phyloP scores from a whole-genome alignment of 2,113 vertebrate species.

The Corythornis cristatus region DNA sequence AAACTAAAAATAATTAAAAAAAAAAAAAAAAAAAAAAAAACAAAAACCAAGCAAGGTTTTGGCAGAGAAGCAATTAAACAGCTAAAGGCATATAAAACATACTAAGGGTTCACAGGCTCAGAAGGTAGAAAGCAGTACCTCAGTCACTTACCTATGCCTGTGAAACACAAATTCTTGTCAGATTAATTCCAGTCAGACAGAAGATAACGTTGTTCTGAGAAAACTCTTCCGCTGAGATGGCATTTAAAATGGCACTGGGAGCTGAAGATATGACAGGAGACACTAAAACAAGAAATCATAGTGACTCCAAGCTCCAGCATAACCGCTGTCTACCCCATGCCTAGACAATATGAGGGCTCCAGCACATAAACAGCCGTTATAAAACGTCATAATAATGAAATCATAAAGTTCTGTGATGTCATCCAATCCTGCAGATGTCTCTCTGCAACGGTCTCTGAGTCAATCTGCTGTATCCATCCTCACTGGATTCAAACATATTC shows the following conservation, averaged over 20 bases:
- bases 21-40: background rate
- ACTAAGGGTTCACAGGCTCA: background rate
- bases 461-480: background rate
- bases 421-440: background rate
- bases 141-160: background rate
- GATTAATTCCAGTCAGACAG: background rate
- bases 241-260: background rate
- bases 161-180: background rate
- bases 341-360: background rate
- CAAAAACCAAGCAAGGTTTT: background rate
- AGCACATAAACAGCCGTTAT: rapidly evolving
- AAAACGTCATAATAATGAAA: background rate
- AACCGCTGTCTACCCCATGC: background rate
- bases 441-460: background rate
- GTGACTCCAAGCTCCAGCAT: background rate
- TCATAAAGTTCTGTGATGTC: background rate
- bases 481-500: background rate
- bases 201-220: background rate
- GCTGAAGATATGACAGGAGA: background rate
- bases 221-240: background rate
- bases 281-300: background rate
- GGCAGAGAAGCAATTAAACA: background rate
- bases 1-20: background rate
- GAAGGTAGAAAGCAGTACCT: background rate
- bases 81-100: background rate